phyloP scores from a whole-genome alignment of 2,113 vertebrate species.

The Toxostoma redivivum region DNA sequence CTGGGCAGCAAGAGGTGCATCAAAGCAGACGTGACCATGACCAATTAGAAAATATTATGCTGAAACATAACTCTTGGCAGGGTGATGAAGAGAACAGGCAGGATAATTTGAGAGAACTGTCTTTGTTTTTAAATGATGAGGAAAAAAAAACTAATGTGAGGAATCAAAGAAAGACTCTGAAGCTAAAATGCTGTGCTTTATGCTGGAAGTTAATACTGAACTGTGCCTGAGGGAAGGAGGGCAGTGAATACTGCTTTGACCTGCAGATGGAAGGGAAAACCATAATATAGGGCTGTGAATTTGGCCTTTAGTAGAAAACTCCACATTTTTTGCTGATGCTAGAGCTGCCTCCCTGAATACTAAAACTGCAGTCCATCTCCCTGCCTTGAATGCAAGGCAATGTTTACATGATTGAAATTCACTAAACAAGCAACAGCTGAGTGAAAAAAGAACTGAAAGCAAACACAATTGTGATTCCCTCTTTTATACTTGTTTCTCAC shows the following conservation, averaged over 20 bases:
- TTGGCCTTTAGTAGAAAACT: neutral
- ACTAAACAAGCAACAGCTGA: neutral
- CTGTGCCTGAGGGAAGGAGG: neutral
- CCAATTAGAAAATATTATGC: neutral
- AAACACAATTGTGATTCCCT: neutral
- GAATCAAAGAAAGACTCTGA: neutral
- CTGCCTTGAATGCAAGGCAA: neutral
- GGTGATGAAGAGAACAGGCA: neutral
- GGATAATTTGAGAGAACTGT: neutral
- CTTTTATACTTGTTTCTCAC: neutral
- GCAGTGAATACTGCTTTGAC: neutral
- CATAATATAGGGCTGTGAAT: neutral
- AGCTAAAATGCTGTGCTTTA: neutral
- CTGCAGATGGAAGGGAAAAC: neutral
- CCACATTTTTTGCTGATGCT: neutral
- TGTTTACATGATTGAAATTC: neutral
- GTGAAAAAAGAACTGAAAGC: neutral
- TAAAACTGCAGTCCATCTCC: neutral
- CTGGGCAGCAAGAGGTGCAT: neutral
- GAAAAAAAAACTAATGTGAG: neutral
- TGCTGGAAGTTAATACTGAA: neutral
- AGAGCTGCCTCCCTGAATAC: neutral
- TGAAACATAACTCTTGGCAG: neutral
- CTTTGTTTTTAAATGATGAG: neutral
- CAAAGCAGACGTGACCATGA: rapidly evolving